Conservation (phyloP, 2,888 invertebrate species). For the Copidosoma aretas region DNA sequence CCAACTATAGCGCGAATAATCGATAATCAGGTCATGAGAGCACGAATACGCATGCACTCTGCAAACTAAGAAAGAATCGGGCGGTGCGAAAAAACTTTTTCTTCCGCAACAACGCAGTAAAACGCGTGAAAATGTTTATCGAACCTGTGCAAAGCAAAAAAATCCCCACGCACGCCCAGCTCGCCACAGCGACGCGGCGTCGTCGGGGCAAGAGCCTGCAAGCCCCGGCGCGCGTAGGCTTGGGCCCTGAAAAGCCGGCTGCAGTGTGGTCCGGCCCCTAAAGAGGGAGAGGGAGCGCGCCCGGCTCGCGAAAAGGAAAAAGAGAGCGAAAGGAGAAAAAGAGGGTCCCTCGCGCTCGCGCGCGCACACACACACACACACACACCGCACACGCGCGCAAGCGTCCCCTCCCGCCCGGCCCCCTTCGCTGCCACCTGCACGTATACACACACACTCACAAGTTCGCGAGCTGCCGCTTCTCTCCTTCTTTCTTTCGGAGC, state of each 20-base stretch:
- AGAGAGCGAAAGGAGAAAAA: conserved; percentile 31
- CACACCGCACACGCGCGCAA: too few species aligned
- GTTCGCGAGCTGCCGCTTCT: not conserved
- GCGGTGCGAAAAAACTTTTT: too few species aligned
- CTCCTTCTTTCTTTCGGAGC: conserved; percentile 42
- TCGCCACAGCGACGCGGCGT: too few species aligned
- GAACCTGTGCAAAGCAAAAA: too few species aligned
- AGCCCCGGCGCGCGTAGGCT: not conserved
- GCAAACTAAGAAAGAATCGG: too few species aligned
- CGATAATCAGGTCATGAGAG: too few species aligned
- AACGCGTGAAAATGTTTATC: too few species aligned
- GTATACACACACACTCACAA: not conserved
- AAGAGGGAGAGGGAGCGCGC: conserved; percentile 20
- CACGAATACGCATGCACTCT: too few species aligned
- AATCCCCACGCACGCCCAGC: too few species aligned
- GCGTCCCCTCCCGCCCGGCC: not conserved
- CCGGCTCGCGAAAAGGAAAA: conserved; percentile 27
- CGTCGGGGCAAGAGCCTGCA: not conserved
- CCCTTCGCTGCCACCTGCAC: conserved; percentile 1
- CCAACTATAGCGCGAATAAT: too few species aligned
- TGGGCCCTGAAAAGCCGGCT: not conserved
- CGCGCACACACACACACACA: conserved; percentile 4
- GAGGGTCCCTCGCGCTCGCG: conserved; percentile 21
- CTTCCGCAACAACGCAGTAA: too few species aligned
- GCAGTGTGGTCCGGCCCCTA: conserved; percentile 35